Conservation (phyloP, 2,113 vertebrate genomes). For the Tringa solitaria region DNA sequence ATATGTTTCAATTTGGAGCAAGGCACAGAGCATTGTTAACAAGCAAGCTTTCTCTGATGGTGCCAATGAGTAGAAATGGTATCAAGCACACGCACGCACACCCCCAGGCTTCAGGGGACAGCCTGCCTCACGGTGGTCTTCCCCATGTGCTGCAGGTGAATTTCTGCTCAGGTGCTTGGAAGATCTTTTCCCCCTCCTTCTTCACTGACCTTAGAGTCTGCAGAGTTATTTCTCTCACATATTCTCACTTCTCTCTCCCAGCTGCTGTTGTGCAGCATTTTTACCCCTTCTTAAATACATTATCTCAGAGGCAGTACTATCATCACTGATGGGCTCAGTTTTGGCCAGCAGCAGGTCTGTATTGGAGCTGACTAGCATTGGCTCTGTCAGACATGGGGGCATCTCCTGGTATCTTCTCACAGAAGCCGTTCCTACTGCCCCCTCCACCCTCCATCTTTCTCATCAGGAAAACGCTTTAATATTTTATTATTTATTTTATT, state of each 20-base stretch:
- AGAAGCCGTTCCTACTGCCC: fast-evolving
- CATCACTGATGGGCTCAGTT: fast-evolving
- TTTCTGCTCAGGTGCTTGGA: fast-evolving
- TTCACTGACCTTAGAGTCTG: no score
- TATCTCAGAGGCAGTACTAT: fast-evolving
- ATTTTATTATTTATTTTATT: background rate
- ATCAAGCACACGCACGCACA: background rate
- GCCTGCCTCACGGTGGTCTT: background rate
- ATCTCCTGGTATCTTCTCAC: background rate
- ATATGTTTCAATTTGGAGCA: background rate
- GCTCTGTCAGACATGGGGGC: fast-evolving
- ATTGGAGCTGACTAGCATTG: background rate
- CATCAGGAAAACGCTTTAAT: background rate
- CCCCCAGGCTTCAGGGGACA: background rate
- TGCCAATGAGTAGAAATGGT: background rate
- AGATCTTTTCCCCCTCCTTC: background rate
- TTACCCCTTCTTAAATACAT: background rate
- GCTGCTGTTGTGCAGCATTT: background rate
- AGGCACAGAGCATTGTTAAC: background rate
- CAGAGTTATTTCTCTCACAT: background rate
- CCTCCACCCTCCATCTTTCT: background rate
- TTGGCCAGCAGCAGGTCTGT: fast-evolving
- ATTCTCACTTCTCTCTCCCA: no score
- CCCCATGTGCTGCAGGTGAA: fast-evolving
- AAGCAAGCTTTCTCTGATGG: background rate